These are phyloP conservation scores for Papilio xuthus DNA, from an alignment of 1,140 invertebrate genomes.

Conservation along the genomic window DNA sequence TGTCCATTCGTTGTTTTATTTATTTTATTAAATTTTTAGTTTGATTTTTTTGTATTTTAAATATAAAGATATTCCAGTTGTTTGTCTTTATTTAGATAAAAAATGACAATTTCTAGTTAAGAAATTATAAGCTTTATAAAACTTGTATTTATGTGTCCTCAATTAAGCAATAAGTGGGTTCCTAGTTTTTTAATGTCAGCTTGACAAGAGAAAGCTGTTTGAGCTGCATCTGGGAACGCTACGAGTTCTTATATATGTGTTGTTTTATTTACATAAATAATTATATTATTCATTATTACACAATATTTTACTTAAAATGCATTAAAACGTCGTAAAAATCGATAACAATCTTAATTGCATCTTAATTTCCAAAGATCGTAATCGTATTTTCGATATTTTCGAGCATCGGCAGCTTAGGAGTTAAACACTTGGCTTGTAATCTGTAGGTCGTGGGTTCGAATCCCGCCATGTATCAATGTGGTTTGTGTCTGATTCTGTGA, in stretches of 20 bases:
- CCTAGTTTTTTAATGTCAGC: constrained; percentile 30
- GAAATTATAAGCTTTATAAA: not conserved
- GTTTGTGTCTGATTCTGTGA: too few relatives aligned
- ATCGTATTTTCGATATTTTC: not conserved
- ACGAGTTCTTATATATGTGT: not conserved
- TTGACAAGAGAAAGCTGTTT: constrained; percentile 35
- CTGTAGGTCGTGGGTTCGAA: too few relatives aligned
- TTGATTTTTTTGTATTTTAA: too few relatives aligned
- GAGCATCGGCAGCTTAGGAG: too few relatives aligned
- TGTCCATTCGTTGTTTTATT: not conserved
- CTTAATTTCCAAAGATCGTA: not conserved
- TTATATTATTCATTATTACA: not conserved
- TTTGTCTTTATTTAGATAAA: not conserved
- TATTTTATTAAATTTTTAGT: too few relatives aligned
- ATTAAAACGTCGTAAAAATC: not conserved
- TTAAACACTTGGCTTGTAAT: too few relatives aligned
- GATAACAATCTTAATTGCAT: not conserved
- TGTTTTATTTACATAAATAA: not conserved
- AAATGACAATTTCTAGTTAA: not conserved
- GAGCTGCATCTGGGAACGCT: not conserved
- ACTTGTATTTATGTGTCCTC: constrained; percentile 25
- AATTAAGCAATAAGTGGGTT: constrained; percentile 15
- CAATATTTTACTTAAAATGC: not conserved
- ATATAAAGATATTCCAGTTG: not conserved
- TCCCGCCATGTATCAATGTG: too few relatives aligned